A percentile compares a stretch with the other conserved stretches of the same genome.
Evolutionary conservation across 1,140 invertebrate genomes (phyloP).

Genomic region (Metopolophium dirhodum): DNA sequence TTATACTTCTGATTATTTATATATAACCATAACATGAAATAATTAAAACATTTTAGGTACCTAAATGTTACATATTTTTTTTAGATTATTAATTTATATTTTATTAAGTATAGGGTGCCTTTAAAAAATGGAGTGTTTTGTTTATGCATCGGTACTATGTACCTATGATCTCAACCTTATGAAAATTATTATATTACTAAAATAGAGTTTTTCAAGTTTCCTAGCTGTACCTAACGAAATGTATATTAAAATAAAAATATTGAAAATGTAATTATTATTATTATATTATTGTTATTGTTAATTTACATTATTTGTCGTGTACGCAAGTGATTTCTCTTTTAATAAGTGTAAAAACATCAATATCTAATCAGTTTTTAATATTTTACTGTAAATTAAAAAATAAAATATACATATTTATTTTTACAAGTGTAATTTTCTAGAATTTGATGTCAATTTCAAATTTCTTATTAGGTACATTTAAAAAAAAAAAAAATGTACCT

Average conservation of each 20-base stretch:
- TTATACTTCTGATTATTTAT: not conserved
- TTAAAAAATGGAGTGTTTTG: slow-evolving; percentile 52
- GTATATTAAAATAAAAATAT: slow-evolving; percentile 30
- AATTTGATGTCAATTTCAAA: slow-evolving; percentile 31
- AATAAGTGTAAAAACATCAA: slow-evolving; percentile 25
- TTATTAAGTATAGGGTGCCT: not conserved
- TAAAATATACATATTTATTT: not conserved
- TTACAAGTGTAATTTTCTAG: slow-evolving; percentile 29
- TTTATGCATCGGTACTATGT: slow-evolving; percentile 52
- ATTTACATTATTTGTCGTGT: slow-evolving; percentile 42
- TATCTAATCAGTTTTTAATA: slow-evolving; percentile 24
- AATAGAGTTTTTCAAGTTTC: not conserved
- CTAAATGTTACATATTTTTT: not conserved
- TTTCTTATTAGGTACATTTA: too few relatives aligned
- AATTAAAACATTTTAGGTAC: not conserved
- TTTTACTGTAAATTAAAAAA: not conserved
- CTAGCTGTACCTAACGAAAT: slow-evolving; percentile 3
- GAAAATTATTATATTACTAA: not conserved
- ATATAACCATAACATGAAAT: not conserved
- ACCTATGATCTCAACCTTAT: slow-evolving; percentile 4
- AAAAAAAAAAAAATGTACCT: too few relatives aligned
- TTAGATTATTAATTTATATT: not conserved
- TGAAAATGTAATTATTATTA: slow-evolving; percentile 4
- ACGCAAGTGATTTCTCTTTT: slow-evolving; percentile 35
- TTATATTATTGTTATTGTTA: slow-evolving; percentile 30